Evolutionary conservation across 2,797 vertebrate species (phyloP), one percentile per base, ranked within the genome.

Genomic region (Pseudopleuronectes americanus): DNA sequence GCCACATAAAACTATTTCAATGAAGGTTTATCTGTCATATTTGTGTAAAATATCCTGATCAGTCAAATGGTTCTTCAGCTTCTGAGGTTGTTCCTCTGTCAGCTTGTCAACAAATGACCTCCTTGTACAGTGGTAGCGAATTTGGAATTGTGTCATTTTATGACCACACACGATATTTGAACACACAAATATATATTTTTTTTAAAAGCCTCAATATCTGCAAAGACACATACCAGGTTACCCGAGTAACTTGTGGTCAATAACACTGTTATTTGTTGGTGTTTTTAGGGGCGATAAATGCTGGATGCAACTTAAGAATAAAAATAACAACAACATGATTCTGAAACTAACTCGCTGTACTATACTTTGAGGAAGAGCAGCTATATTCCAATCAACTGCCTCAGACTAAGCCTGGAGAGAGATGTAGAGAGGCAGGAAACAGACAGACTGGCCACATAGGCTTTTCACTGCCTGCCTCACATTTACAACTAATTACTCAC

Each of bases 401-500:
- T 43, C 43, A 71, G 57, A 64, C 33, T 60, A 71, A 16, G 21
- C 41, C 8, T 7, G 6, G 28, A 43, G 12, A 13, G 41, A 16
- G 41, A 43, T 13, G 3, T 5, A 58, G n/a, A 33, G 23, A 68
- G 24, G 23, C 31, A 48, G 43, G n/a, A 45, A 57, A 55, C 6
- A 45, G 51, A 67, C 53, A 52, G 48, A 64, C n/a, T 47, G 55
- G 45, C 60, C 51, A 21, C 59, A 71, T 49, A 49, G 56, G 36
- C 47, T 45, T 66, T 38, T 52, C 54, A 47, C 16, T 57, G 55
- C 53, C 76, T 47, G 57, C 48, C 49, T 78, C 41, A 66, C 38
- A 71, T 80, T 77, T 61, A 58, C 24, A 53, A 64, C 64, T 33
- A 55, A 19, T 68, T 70, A 49, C 64, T 84, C 38, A 45, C 52